These are phyloP conservation scores for Scyliorhinus canicula DNA, from an alignment of 2,797 vertebrate genomes.

Conservation along the genomic window DNA sequence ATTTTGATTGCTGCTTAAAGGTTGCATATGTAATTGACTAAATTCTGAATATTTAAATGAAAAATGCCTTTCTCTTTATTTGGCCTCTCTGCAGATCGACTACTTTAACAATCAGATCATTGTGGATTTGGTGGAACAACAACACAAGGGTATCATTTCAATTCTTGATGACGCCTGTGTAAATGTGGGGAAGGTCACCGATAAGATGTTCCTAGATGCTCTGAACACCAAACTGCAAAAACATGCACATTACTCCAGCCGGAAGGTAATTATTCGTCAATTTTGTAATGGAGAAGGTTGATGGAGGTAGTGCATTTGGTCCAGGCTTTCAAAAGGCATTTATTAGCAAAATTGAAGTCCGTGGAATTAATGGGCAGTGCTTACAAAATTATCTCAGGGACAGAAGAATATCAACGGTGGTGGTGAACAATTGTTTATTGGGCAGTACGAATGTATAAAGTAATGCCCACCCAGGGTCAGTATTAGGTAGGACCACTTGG, in stretches of 20 bases:
- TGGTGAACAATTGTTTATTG: neutral
- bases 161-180: constrained; percentile 93
- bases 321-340: neutral
- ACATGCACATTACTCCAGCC: constrained; percentile 89
- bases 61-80: neutral
- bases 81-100: constrained; percentile 69
- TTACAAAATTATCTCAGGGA: neutral
- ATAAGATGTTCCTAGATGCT: constrained; percentile 89
- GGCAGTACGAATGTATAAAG: neutral
- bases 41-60: neutral
- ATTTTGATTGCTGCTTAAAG: neutral
- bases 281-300: neutral
- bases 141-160: constrained; percentile 92
- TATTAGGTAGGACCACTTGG: neutral
- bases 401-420: neutral
- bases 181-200: constrained; percentile 95
- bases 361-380: neutral
- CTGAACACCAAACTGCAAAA: constrained; percentile 86
- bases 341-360: neutral
- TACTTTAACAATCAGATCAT: constrained; percentile 99
- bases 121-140: constrained; percentile 92
- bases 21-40: neutral
- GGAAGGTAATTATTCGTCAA: constrained; percentile 71
- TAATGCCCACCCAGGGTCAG: neutral
- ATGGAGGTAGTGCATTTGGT: neutral